These are phyloP conservation scores for Darevskia nairensis DNA, from an alignment of 2,797 vertebrate genomes.

Conservation along the genomic window DNA sequence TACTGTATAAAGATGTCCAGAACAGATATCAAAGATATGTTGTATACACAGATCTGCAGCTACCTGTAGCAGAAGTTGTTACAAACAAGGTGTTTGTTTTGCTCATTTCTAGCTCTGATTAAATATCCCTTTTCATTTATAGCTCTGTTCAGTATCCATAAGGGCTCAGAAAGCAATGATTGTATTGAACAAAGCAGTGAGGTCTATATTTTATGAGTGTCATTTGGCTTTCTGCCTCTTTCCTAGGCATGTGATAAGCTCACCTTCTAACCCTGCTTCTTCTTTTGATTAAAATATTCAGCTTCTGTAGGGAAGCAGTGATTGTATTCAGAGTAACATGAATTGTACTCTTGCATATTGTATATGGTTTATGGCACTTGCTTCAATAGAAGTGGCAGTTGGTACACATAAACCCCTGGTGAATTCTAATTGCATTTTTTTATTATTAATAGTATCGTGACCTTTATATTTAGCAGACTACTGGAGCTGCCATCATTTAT, in stretches of 20 bases:
- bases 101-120: background rate
- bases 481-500: constrained; percentile 12
- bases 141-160: background rate
- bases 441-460: constrained; percentile 23
- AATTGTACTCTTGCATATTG: background rate
- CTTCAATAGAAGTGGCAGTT: background rate
- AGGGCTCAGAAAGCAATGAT: background rate
- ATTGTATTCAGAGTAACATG: background rate
- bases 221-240: background rate
- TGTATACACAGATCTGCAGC: background rate
- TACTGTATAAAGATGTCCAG: background rate
- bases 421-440: background rate
- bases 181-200: background rate
- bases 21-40: background rate
- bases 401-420: background rate
- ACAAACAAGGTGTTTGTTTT: background rate
- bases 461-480: constrained; percentile 3
- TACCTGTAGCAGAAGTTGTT: no score
- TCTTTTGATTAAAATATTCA: background rate
- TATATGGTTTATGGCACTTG: background rate
- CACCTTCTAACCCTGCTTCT: background rate
- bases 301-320: background rate
- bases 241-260: background rate
- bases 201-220: background rate
- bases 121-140: background rate